phyloP scores from a whole-genome alignment of 1,140 invertebrate species.

The Aethina tumida region DNA sequence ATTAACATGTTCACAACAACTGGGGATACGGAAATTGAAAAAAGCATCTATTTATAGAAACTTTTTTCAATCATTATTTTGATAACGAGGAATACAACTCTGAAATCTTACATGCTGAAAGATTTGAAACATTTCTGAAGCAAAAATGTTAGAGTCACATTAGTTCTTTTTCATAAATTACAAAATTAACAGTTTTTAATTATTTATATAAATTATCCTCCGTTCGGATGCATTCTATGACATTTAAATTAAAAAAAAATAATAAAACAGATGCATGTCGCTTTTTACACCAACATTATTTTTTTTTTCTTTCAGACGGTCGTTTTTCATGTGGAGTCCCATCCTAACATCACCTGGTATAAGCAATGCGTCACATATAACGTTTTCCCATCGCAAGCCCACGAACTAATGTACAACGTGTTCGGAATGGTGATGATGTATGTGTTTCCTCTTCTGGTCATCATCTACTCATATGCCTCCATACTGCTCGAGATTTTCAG shows the following conservation, averaged over 20 bases:
- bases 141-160: too few species aligned
- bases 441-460: conserved; percentile 68
- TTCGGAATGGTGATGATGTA: conserved; percentile 80
- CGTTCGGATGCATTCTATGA: too few species aligned
- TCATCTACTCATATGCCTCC: conserved; percentile 76
- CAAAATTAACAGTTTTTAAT: too few species aligned
- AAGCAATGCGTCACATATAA: conserved; percentile 74
- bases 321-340: conserved; percentile 70
- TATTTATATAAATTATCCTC: too few species aligned
- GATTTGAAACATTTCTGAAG: too few species aligned
- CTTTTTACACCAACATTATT: not conserved
- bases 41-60: too few species aligned
- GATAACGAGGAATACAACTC: too few species aligned
- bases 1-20: too few species aligned
- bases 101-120: too few species aligned
- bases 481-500: conserved; percentile 71
- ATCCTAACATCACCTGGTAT: conserved; percentile 65
- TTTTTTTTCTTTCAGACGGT: conserved; percentile 45
- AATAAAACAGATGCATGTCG: not conserved
- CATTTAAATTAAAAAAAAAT: not conserved
- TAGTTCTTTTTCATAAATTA: too few species aligned
- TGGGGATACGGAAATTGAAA: too few species aligned
- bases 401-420: conserved; percentile 65
- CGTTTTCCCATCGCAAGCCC: conserved; percentile 50
- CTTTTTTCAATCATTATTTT: too few species aligned